A percentile compares a stretch with the other conserved stretches of the same genome.
Conservation (phyloP, 2,113 vertebrate species). For the Aegotheles bennettii region DNA sequence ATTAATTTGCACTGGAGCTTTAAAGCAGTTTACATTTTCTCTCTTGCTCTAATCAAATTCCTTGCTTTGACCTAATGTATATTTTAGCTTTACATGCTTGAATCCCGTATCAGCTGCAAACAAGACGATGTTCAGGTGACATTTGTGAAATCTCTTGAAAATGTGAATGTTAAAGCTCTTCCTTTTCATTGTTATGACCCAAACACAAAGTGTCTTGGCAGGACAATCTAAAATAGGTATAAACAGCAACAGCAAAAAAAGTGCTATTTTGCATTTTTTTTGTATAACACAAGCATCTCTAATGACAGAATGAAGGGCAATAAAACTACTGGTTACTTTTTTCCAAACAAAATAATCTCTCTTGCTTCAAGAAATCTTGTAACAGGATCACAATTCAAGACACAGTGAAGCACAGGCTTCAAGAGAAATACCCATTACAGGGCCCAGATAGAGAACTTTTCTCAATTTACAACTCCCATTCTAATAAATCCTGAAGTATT, state of each 20-base stretch:
- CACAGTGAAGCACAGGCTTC: too few species aligned
- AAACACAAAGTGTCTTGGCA: neutral
- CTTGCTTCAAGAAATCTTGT: neutral
- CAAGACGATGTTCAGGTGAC: neutral
- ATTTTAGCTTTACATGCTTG: neutral
- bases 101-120: neutral
- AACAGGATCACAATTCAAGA: neutral
- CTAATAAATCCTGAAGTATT: neutral
- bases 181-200: neutral
- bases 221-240: neutral
- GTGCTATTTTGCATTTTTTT: neutral
- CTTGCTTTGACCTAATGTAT: accelerated
- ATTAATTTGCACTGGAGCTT: neutral
- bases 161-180: neutral
- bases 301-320: neutral
- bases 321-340: neutral
- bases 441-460: neutral
- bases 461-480: neutral
- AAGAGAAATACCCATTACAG: neutral
- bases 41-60: neutral
- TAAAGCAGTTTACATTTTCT: neutral
- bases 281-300: accelerated
- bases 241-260: neutral
- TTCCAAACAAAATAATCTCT: neutral
- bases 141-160: neutral